These are phyloP conservation scores for Holacanthus passer DNA, from an alignment of 2,113 vertebrate genomes.

Conservation along the genomic window DNA sequence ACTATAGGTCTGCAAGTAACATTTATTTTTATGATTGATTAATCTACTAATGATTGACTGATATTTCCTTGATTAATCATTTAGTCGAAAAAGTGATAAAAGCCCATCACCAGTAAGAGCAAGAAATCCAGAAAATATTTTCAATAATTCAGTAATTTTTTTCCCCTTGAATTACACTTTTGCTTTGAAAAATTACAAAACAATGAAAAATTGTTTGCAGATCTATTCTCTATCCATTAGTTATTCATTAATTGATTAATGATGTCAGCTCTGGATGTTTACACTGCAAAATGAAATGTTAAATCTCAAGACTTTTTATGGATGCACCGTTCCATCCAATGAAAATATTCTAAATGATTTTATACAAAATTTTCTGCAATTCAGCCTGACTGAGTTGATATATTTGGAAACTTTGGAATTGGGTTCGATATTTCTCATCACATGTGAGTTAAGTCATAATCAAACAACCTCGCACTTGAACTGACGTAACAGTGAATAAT, in stretches of 20 bases:
- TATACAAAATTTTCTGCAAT: too few species aligned
- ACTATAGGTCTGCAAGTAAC: neutral
- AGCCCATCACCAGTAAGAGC: too few species aligned
- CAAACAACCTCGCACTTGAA: neutral
- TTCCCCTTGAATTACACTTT: too few species aligned
- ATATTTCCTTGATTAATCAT: neutral
- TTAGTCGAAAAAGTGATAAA: neutral
- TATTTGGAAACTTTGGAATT: neutral
- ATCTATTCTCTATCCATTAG: neutral
- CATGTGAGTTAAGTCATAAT: neutral
- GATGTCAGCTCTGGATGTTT: neutral
- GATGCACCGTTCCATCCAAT: neutral
- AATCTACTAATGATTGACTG: too few species aligned
- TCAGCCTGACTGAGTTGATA: neutral
- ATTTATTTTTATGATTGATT: neutral
- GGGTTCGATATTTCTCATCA: neutral
- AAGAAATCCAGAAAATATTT: too few species aligned
- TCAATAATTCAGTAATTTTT: too few species aligned
- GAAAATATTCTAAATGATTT: too few species aligned
- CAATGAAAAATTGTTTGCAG: too few species aligned
- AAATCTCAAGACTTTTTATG: neutral
- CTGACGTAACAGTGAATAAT: neutral
- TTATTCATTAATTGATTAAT: neutral
- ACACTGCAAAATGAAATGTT: neutral
- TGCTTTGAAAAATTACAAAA: too few species aligned